Evolutionary conservation across 1,140 invertebrate genomes (phyloP), one percentile per base, ranked within the genome.

Genomic region (Solenopsis invicta): DNA sequence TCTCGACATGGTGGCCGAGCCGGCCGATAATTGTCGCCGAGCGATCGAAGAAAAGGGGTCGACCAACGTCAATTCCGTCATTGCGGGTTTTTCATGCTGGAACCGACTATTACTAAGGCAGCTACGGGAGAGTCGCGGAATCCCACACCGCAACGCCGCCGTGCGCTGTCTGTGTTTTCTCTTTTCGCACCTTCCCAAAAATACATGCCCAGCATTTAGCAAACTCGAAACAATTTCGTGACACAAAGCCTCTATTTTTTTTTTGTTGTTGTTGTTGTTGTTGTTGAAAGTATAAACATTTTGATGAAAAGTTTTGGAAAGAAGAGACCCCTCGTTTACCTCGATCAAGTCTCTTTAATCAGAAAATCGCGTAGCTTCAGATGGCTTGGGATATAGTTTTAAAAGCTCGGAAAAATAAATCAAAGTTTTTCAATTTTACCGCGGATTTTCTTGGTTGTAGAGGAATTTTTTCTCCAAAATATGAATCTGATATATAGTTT

Each of bases 41-140:
- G 72, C 80, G 78, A 85, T 87, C 85, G n/a, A 18, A 37, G 34
- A 18, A 54, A 89, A 89, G 64, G 76, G 87, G 87, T 84, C 87
- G 77, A 64, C 54, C 29, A 56, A 24, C 50, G 48, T 54, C 21
- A 61, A 34, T 48, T 82, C 69, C 62, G 37, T 75, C 62, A 21
- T 75, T 52, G 80, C 54, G 67, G 37, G 12, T 75, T 75, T 75
- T 84, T 75, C 9, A 34, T 34, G 48, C 48, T 24, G 54, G 41
- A 37, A 72, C 18, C 6, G 29, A 61, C 37, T 21, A 59, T 74
- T 37, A 59, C 52, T 21, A 37, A 37, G 24, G 21, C 24, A n/a
- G 4, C 12, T 21, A 41, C 21, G 71, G 18, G 67, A 48, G 41
- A 69, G 41, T 69, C 13, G n/a, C 37, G 21, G 29, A 48, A 34